These are phyloP conservation scores for Bombus sylvicola DNA, from an alignment of 1,140 invertebrate species.

Conservation along the genomic window DNA sequence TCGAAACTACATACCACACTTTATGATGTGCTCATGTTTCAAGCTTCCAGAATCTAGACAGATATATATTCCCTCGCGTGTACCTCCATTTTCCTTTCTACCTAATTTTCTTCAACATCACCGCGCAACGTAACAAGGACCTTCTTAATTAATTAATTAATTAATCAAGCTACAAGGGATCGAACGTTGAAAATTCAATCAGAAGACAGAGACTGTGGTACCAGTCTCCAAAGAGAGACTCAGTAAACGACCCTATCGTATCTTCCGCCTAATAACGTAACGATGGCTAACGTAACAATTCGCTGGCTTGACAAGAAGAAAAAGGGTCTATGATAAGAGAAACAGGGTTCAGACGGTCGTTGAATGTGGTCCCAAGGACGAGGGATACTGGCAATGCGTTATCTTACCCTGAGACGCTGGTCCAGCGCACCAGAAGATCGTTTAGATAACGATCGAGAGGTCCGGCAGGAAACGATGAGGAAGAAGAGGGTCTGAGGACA, in stretches of 20 bases:
- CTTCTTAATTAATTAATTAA: slow-evolving; percentile 17
- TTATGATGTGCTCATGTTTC: neutral
- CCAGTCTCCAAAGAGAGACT: neutral
- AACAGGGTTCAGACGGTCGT: slow-evolving; percentile 58
- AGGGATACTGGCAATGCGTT: slow-evolving; percentile 51
- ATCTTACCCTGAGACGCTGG: slow-evolving; percentile 39
- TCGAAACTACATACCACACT: neutral
- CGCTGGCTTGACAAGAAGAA: slow-evolving; percentile 30
- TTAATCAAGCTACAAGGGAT: slow-evolving; percentile 10
- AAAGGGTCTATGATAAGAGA: slow-evolving; percentile 33
- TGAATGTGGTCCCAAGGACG: slow-evolving; percentile 29
- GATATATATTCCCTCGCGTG: neutral
- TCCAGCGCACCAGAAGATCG: slow-evolving; percentile 53
- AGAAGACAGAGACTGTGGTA: neutral
- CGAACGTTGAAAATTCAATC: neutral
- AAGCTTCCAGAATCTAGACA: neutral
- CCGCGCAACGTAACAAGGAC: neutral
- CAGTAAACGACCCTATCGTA: neutral
- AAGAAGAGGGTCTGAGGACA: slow-evolving; percentile 15
- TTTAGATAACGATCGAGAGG: slow-evolving; percentile 67
- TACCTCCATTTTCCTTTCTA: neutral
- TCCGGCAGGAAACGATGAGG: slow-evolving; percentile 44
- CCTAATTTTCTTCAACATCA: neutral
- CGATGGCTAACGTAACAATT: slow-evolving; percentile 55
- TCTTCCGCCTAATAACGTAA: slow-evolving; percentile 49